Evolutionary conservation across 2,888 invertebrate species (phyloP).

Genomic region (Gonocerus acuteangulatus): DNA sequence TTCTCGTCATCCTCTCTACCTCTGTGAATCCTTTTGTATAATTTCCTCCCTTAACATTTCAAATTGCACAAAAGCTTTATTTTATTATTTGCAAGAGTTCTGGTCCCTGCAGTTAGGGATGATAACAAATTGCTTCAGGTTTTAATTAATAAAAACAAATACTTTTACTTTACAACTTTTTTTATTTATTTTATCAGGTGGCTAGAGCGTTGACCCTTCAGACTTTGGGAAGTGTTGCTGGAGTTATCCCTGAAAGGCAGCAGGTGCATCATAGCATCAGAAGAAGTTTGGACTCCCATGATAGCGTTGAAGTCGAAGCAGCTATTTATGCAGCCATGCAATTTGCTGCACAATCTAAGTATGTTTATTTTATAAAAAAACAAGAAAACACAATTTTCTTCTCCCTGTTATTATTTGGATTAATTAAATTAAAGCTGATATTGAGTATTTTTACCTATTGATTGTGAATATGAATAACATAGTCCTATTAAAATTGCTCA

Average conservation of each 20-base stretch:
- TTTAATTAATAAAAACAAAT: background rate
- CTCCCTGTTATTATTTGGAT: constrained; percentile 5
- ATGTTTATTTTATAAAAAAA: constrained; percentile 40
- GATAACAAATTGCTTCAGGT: no score
- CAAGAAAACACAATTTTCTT: no score
- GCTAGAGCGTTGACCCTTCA: constrained; percentile 84
- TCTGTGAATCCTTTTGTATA: no score
- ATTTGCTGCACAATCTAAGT: constrained; percentile 92
- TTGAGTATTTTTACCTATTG: background rate
- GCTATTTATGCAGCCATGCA: constrained; percentile 90
- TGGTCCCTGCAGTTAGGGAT: no score
- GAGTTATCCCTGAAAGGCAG: constrained; percentile 86
- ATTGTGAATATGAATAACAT: no score
- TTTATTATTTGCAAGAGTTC: no score
- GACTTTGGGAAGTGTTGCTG: constrained; percentile 84
- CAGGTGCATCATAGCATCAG: constrained; percentile 93
- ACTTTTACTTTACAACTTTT: background rate
- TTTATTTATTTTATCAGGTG: constrained; percentile 42
- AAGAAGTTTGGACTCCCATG: constrained; percentile 84
- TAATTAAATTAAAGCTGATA: background rate
- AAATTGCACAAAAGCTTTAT: no score
- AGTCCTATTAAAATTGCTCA: no score
- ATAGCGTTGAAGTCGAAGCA: constrained; percentile 91
- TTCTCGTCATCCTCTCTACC: no score
- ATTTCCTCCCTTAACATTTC: no score